Evolutionary conservation across 2,888 invertebrate species (phyloP).

Genomic region (Elysia crispata): DNA sequence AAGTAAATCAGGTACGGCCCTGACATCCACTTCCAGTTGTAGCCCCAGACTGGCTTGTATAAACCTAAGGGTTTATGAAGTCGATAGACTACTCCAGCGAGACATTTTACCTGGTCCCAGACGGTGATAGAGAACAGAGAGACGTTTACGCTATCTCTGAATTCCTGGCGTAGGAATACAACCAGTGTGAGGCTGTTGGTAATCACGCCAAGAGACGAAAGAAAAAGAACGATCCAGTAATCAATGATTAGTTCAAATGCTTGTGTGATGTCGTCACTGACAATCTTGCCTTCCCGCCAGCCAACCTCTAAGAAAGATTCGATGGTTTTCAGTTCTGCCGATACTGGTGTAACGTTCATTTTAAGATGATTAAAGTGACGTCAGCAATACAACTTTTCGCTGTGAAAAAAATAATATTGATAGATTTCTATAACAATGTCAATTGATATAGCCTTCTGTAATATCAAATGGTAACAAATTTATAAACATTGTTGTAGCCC

Average conservation of each 20-base stretch:
- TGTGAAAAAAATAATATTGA: too few species aligned
- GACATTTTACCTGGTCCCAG: constrained; percentile 26
- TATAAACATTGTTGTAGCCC: too few species aligned
- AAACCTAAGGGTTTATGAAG: neutral
- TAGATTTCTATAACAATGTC: too few species aligned
- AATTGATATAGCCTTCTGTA: too few species aligned
- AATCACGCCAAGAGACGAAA: neutral
- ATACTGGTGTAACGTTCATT: too few species aligned
- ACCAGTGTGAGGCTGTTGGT: neutral
- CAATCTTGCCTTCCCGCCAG: neutral
- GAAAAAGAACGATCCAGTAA: constrained; percentile 7
- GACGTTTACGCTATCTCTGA: constrained; percentile 24
- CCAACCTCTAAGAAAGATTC: too few species aligned
- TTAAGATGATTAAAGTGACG: too few species aligned
- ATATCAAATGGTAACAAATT: too few species aligned
- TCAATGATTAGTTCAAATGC: neutral
- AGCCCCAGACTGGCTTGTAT: neutral
- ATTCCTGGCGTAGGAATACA: constrained; percentile 27
- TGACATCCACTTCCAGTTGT: neutral
- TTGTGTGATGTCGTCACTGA: neutral
- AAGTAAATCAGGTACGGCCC: neutral
- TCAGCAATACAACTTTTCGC: too few species aligned
- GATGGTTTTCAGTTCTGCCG: too few species aligned
- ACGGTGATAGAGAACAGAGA: neutral
- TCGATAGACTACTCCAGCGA: neutral